These are phyloP conservation scores for Hydrotaea cyrtoneurina DNA, from an alignment of 2,888 invertebrate species.

Conservation along the genomic window DNA sequence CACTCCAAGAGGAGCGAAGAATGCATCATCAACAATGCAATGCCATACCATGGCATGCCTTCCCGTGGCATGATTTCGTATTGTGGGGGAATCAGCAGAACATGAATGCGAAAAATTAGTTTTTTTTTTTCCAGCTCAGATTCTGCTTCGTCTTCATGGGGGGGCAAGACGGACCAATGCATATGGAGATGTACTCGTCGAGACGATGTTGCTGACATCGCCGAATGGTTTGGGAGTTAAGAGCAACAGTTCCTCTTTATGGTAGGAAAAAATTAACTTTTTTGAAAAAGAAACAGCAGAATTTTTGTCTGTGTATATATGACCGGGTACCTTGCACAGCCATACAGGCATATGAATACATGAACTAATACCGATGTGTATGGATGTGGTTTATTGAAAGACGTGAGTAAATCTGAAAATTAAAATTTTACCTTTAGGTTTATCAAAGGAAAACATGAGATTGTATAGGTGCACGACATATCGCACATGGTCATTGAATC, in stretches of 20 bases:
- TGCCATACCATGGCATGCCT: slow-evolving; percentile 14
- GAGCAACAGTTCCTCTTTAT: slow-evolving; percentile 55
- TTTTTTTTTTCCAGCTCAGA: neutral
- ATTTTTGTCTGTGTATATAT: neutral
- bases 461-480: neutral
- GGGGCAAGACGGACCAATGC: slow-evolving; percentile 39
- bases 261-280: neutral
- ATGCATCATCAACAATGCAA: slow-evolving; percentile 45
- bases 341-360: slow-evolving; percentile 31
- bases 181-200: neutral
- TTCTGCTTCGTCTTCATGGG: neutral
- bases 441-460: slow-evolving; percentile 18
- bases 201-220: no score
- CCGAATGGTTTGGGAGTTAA: slow-evolving; percentile 20
- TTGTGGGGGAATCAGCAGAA: neutral
- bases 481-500: neutral
- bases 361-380: neutral
- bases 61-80: slow-evolving; percentile 1
- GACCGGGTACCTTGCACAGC: slow-evolving; percentile 21
- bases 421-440: slow-evolving; percentile 51
- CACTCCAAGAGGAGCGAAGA: slow-evolving; percentile 25
- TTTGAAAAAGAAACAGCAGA: neutral
- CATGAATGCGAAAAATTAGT: neutral
- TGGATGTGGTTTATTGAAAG: slow-evolving; percentile 52
- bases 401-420: slow-evolving; percentile 61